These are phyloP conservation scores for Drosophila lacicola DNA, from an alignment of 2,888 invertebrate genomes.

Conservation along the genomic window DNA sequence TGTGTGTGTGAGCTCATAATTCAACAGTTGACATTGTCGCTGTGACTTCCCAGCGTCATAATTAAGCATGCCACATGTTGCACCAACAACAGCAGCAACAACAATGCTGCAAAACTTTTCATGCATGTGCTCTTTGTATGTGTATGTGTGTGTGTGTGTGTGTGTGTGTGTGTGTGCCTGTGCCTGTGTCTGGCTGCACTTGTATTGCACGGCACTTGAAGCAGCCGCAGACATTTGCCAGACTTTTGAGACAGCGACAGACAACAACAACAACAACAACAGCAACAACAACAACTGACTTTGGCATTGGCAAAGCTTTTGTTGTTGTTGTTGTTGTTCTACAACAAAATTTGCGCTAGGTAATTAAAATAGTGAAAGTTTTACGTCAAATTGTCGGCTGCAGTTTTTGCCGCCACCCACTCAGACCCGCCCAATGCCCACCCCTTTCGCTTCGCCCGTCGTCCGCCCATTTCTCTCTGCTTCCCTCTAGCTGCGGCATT, in stretches of 20 bases:
- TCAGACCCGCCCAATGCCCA: neutral
- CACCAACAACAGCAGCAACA: slow-evolving; percentile 38
- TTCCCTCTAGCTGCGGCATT: slow-evolving; percentile 24
- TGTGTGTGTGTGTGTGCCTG: slow-evolving; percentile 18
- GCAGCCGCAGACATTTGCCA: slow-evolving; percentile 72
- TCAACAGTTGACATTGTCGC: slow-evolving; percentile 59
- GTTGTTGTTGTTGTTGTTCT: slow-evolving; percentile 27
- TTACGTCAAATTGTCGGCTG: slow-evolving; percentile 40
- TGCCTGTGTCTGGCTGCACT: slow-evolving; percentile 44
- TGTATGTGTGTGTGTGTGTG: neutral
- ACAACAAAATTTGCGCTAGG: slow-evolving; percentile 52
- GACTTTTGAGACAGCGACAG: slow-evolving; percentile 59
- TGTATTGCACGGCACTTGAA: slow-evolving; percentile 60
- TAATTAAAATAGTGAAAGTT: slow-evolving; percentile 81
- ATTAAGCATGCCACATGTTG: slow-evolving; percentile 75
- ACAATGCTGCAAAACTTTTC: slow-evolving; percentile 59
- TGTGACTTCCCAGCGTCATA: slow-evolving; percentile 67
- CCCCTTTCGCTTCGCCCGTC: neutral
- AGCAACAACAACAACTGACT: slow-evolving; percentile 30
- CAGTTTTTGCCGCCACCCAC: neutral
- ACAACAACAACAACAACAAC: slow-evolving; percentile 39
- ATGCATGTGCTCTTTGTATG: slow-evolving; percentile 34
- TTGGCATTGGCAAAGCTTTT: slow-evolving; percentile 43
- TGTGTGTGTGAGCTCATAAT: slow-evolving; percentile 45
- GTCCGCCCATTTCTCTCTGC: neutral